These are phyloP conservation scores for Cryptosula pallasiana DNA, from an alignment of 2,888 invertebrate species.

Conservation along the genomic window DNA sequence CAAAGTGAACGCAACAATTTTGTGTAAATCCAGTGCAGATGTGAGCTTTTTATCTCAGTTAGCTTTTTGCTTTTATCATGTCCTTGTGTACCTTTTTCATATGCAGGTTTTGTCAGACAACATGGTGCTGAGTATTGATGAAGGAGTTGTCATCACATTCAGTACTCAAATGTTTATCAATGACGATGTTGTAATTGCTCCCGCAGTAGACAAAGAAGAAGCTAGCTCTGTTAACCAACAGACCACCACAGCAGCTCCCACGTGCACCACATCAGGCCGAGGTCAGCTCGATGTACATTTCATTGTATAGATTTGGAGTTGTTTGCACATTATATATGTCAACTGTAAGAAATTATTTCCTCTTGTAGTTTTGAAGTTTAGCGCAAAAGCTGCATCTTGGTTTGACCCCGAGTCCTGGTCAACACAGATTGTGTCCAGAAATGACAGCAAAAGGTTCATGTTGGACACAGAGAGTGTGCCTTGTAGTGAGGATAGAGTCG, in stretches of 20 bases:
- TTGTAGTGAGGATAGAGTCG: conserved; percentile 14
- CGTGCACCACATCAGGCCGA: neutral
- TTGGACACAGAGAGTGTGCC: conserved; percentile 4
- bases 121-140: neutral
- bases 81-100: too few species aligned
- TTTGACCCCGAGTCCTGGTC: conserved; percentile 1
- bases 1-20: too few species aligned
- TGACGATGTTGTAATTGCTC: neutral
- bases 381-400: conserved; percentile 8
- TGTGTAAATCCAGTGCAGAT: too few species aligned
- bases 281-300: neutral
- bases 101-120: conserved; percentile 18
- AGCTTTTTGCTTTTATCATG: too few species aligned
- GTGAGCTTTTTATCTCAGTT: too few species aligned
- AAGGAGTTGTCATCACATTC: neutral
- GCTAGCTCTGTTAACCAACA: neutral
- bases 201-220: neutral
- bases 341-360: neutral
- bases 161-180: neutral
- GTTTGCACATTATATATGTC: neutral
- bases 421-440: neutral
- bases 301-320: neutral
- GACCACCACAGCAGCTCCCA: neutral
- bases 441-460: neutral
- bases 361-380: neutral